Evolutionary conservation across 2,113 vertebrate genomes (phyloP).

Genomic region (Protobothrops mucrosquamatus): DNA sequence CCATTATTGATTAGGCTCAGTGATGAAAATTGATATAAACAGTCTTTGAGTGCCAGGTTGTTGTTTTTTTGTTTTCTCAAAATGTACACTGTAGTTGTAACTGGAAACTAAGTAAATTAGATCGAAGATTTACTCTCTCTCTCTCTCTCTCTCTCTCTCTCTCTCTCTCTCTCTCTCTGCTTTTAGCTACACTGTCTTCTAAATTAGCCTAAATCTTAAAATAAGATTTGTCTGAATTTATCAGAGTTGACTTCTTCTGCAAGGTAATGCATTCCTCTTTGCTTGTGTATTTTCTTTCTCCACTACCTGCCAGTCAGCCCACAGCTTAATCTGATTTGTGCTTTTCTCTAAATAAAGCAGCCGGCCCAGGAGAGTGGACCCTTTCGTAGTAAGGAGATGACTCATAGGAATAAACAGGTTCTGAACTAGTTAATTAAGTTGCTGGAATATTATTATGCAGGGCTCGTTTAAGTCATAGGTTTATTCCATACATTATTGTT

Average conservation of each 20-base stretch:
- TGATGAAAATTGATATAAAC: slow-evolving; percentile 22
- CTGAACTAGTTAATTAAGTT: not conserved
- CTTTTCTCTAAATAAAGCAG: not conserved
- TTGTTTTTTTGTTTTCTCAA: slow-evolving; percentile 11
- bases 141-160: too few species aligned
- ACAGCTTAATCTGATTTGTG: slow-evolving; percentile 17
- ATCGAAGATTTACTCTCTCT: slow-evolving; percentile 8
- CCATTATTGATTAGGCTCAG: slow-evolving; percentile 28
- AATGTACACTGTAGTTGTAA: slow-evolving; percentile 8
- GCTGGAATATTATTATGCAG: not conserved
- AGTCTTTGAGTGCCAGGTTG: not conserved
- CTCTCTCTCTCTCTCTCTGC: not conserved
- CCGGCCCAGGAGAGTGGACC: not conserved
- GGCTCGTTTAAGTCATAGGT: not conserved
- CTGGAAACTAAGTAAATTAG: slow-evolving; percentile 34
- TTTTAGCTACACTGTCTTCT: slow-evolving; percentile 16
- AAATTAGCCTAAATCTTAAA: slow-evolving; percentile 46
- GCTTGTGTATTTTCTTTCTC: slow-evolving; percentile 33
- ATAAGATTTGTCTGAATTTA: slow-evolving; percentile 41
- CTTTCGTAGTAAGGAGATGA: not conserved
- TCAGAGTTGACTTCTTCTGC: slow-evolving; percentile 22
- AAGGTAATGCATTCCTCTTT: slow-evolving; percentile 19
- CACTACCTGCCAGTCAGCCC: not conserved
- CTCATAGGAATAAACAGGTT: not conserved
- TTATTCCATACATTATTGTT: not conserved